Conservation (phyloP, 2,113 vertebrate genomes). For the Phylloscopus trochiloides region DNA sequence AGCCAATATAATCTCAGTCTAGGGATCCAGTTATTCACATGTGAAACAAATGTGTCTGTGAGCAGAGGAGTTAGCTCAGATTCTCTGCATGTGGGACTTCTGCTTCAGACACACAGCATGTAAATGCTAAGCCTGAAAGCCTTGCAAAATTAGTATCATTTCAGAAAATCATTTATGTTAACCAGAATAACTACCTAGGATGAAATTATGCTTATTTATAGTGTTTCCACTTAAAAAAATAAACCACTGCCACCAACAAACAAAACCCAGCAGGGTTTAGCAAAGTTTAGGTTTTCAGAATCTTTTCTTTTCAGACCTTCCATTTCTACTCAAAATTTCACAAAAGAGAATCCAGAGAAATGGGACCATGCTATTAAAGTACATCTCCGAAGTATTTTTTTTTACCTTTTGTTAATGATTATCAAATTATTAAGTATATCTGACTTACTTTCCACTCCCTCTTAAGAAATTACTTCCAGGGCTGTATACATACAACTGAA, state of each 20-base stretch:
- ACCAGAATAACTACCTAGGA: neutral
- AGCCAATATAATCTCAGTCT: neutral
- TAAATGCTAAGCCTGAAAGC: neutral
- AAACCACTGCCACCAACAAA: neutral
- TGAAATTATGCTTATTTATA: neutral
- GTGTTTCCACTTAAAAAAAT: neutral
- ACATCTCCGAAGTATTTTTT: neutral
- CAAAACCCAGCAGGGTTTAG: neutral
- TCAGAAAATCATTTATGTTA: neutral
- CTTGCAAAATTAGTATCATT: neutral
- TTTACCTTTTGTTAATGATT: neutral
- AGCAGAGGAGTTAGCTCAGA: neutral
- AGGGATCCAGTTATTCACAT: neutral
- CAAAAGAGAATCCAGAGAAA: neutral
- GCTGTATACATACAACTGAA: too few relatives aligned
- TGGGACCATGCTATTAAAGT: neutral
- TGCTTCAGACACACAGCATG: neutral
- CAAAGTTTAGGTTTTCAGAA: neutral
- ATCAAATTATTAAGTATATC: neutral
- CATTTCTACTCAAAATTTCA: neutral
- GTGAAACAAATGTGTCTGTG: neutral
- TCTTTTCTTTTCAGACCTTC: neutral
- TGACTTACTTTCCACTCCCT: too few relatives aligned
- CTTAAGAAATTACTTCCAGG: too few relatives aligned
- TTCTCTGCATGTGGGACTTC: neutral